Percentiles rank a stretch among this genome's conserved stretches.
phyloP scores from a whole-genome alignment of 2,888 invertebrate species.

The Pheosia gnoma region DNA sequence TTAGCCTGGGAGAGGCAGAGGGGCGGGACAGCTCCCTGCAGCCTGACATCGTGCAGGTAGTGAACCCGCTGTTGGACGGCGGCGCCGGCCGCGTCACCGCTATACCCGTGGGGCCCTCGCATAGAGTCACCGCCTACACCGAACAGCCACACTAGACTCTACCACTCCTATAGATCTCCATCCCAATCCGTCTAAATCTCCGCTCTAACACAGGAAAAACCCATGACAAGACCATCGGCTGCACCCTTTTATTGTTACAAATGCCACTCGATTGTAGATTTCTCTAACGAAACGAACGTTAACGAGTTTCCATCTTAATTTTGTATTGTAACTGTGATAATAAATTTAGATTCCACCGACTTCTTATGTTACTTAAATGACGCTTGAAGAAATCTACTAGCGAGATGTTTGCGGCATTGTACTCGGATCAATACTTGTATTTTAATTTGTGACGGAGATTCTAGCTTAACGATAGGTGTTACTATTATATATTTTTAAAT shows the following conservation, averaged over 20 bases:
- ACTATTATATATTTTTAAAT: conserved; percentile 64
- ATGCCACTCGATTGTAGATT: conserved; percentile 74
- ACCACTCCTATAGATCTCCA: conserved; percentile 28
- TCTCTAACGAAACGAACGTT: conserved; percentile 75
- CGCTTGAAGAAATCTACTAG: conserved; percentile 77
- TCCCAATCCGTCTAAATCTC: conserved; percentile 36
- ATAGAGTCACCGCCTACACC: conserved; percentile 68
- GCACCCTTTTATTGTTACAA: conserved; percentile 24
- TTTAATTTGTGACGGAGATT: conserved; percentile 74
- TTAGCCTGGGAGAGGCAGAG: conserved; percentile 69
- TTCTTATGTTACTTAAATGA: conserved; percentile 68
- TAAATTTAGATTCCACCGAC: conserved; percentile 82
- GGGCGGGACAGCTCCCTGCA: conserved; percentile 81
- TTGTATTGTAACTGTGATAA: conserved; percentile 83
- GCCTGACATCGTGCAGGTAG: conserved; percentile 82
- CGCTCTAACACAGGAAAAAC: conserved; percentile 34
- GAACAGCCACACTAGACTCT: conserved; percentile 54
- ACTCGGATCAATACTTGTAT: conserved; percentile 72
- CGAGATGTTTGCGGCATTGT: conserved; percentile 66
- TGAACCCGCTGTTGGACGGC: conserved; percentile 78
- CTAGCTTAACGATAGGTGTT: conserved; percentile 55
- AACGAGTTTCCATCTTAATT: conserved; percentile 72
- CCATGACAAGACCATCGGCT: conserved; percentile 50
- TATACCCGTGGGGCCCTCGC: conserved; percentile 76
- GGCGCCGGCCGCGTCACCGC: conserved; percentile 76